Base-by-base conservation (phyloP, 2,888 invertebrate species). In the Helleia helle region DNA sequence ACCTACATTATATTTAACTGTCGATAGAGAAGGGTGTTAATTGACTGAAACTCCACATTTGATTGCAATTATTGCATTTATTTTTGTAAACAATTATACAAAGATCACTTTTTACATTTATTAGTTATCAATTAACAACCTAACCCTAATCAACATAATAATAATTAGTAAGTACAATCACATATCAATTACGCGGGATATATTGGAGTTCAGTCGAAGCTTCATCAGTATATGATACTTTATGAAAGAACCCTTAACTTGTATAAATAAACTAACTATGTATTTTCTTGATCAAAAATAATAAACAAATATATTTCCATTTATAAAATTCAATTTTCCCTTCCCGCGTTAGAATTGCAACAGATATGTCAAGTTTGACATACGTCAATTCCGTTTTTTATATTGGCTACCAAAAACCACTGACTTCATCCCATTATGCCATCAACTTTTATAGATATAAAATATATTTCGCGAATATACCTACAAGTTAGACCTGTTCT, bases 1-100 rank as follows among this genome's bases (percentile, higher is more conserved):
- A 48, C 25, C 39, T 40, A 41, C 52, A 12, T 55, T 50, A 56
- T 9, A 40, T 28, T 26, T 41, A 43, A 47, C 51, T 64, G 64
- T 68, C 65, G 66, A 71, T 63, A 76, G 76, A 80, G 71, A 77
- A 83, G 83, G 83, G 83, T 83, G 83, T 80, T 83, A 83, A 83
- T 81, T 84, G 84, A 84, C 84, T 84, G 83, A 84, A 84, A 84
- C 84, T 84, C 84, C 83, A 84, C 65, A 64, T 67, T 64, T 58
- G 56, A 68, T 79, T 79, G 66, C 62, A 62, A 74, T 63, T 69
- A 69, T 71, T 61, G 73, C 72, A 70, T 84, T 84, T 84, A 84
- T 84, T 84, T 65, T 66, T 71, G 69, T 69, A 76, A 72, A 80
- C 65, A 74, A 66, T 68, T 71, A 73, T 70, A 83, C 79, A 84